These are phyloP conservation scores for Gallinago stenura DNA, from an alignment of 2,797 vertebrate genomes.

Conservation along the genomic window DNA sequence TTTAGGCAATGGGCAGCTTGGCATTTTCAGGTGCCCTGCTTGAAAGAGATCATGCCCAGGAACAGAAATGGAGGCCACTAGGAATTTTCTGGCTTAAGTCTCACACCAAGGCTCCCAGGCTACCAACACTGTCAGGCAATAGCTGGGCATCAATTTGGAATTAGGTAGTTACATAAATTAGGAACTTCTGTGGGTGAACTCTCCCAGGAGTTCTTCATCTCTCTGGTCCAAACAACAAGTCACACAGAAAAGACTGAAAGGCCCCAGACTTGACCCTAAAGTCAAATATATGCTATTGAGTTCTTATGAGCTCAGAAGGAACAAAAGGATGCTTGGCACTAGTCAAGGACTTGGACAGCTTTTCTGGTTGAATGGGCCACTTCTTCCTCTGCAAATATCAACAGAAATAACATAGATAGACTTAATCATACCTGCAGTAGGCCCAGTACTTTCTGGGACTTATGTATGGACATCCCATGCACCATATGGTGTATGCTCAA, in stretches of 20 bases:
- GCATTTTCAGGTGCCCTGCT: neutral
- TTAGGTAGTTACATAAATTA: neutral
- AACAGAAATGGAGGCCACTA: neutral
- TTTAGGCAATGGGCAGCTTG: neutral
- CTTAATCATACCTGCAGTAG: neutral
- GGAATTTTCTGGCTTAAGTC: neutral
- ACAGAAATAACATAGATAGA: neutral
- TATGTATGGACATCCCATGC: neutral
- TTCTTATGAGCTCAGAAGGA: neutral
- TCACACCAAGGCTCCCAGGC: neutral
- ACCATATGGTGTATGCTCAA: neutral
- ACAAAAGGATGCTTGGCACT: neutral
- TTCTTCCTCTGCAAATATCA: neutral
- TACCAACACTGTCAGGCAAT: neutral
- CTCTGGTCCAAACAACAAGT: neutral
- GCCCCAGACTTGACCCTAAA: neutral
- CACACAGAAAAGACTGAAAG: neutral
- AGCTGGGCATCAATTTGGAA: neutral
- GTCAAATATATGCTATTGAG: neutral
- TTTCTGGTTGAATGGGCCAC: neutral
- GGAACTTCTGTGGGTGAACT: neutral
- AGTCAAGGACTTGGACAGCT: neutral
- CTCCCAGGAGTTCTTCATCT: neutral
- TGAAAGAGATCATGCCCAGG: neutral
- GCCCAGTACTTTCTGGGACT: neutral